Evolutionary conservation across 2,797 vertebrate species (phyloP).

Genomic region (Carapus acus): DNA sequence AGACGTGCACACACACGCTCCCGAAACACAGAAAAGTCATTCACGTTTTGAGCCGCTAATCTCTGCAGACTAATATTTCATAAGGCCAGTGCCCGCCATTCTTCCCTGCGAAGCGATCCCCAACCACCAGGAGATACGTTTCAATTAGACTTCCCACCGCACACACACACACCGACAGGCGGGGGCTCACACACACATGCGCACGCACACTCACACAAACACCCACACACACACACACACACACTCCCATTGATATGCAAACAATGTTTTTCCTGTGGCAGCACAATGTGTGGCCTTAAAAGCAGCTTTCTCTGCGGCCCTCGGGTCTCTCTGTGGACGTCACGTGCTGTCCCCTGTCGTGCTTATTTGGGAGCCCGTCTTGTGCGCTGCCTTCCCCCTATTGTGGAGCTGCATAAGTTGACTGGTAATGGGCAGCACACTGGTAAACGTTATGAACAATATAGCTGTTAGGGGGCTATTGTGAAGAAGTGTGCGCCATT

Average conservation of each 20-base stretch:
- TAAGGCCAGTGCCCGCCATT: conserved; percentile 4
- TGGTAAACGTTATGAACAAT: conserved; percentile 47
- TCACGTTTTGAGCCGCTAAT: conserved; percentile 2
- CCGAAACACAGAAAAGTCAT: conserved; percentile 7
- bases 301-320: conserved; percentile 44
- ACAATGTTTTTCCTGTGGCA: conserved; percentile 65
- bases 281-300: conserved; percentile 69
- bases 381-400: conserved; percentile 61
- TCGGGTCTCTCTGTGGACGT: conserved; percentile 57
- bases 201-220: conserved; percentile 9
- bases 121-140: conserved; percentile 45
- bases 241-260: conserved; percentile 63
- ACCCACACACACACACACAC: conserved; percentile 25
- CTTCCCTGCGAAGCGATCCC: conserved; percentile 35
- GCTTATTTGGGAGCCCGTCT: conserved; percentile 60
- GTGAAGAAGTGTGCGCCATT: conserved; percentile 37
- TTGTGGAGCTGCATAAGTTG: conserved; percentile 57
- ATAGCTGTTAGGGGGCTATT: conserved; percentile 38
- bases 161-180: not conserved
- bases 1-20: not conserved
- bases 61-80: conserved; percentile 22
- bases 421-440: conserved; percentile 47
- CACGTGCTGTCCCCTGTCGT: conserved; percentile 62
- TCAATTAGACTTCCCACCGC: conserved; percentile 40
- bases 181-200: conserved; percentile 19